A percentile compares a stretch with the other conserved stretches of the same genome.
These are phyloP conservation scores for Anniella stebbinsi DNA, from an alignment of 2,797 vertebrate species.

Conservation along the genomic window DNA sequence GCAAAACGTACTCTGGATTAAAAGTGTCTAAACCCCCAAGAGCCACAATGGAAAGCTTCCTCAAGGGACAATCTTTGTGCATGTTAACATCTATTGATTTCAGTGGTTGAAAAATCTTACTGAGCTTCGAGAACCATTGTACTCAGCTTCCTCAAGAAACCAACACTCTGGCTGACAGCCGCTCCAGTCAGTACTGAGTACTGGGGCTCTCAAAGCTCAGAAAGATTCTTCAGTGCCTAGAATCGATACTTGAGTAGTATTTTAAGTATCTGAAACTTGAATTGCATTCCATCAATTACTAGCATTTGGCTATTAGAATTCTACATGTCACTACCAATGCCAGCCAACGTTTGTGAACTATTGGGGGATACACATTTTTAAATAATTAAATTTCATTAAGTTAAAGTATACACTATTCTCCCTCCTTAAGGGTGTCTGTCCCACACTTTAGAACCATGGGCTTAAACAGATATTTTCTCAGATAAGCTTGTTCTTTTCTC, in stretches of 20 bases:
- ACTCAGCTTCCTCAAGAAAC: not conserved
- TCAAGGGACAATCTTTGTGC: not conserved
- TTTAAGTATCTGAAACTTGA: not conserved
- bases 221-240: not conserved
- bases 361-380: not conserved
- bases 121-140: not conserved
- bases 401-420: not conserved
- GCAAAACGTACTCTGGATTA: not conserved
- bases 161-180: not conserved
- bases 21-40: not conserved
- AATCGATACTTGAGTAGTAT: not conserved
- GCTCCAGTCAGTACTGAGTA: not conserved
- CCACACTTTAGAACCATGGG: not conserved
- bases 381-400: conserved; percentile 5
- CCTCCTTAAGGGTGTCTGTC: not conserved
- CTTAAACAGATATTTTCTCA: not conserved
- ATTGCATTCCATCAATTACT: not conserved
- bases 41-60: not conserved
- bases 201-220: not conserved
- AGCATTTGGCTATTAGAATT: not conserved
- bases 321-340: not conserved
- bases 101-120: not conserved
- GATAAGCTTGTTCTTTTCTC: not conserved
- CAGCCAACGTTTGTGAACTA: not conserved
- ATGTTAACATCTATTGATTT: not conserved